Base-by-base conservation (phyloP, 2,797 vertebrate species). In the Enteromius argenteus region DNA sequence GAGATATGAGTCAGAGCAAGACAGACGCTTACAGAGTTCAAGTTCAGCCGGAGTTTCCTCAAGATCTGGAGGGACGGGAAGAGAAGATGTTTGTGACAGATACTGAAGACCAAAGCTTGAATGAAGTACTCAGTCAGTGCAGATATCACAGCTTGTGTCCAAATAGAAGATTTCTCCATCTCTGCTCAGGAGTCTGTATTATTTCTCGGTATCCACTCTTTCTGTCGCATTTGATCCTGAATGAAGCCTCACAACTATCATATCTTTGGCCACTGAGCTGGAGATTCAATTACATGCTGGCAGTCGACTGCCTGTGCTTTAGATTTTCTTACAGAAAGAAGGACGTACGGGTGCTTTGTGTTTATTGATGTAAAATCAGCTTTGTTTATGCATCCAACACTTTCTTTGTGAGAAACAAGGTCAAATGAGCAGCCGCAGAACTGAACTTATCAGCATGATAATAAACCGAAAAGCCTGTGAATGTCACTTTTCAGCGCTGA, bases 21-120 rank as follows among this genome's bases (percentile, higher is more conserved):
- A 56, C 53, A 56, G 11, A 58, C 5, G 4, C n/a, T 77, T 27
- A 42, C 35, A 60, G 13, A 80, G 49, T 69, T 80, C n/a, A 69
- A 39, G 79, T 80, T 80, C 32, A 42, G 30, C 17, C 23, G 49
- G 8, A 56, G 49, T 80, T 42, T 30, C 32, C n/a, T 60, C 35
- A 27, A n/a, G 19, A 53, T 53, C 35, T 39, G 21, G 32, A 56
- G 32, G 21, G 32, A 53, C 0, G 3, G 46, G 30, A 68, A 3
- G 9, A 64, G 58, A 19, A 27, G 17, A 69, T 80, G 32, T n/a
- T 42, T 58, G 17, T 71, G 79, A 14, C 66, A 79, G 77, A 67
- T 37, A 35, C 19, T 67, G 60, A 44, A 68, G 32, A 67, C 44
- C 19, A 37, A 35, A 67, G 21, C 77, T 64, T 15, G 17, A 49